These are phyloP conservation scores for Bufotes viridis DNA, from an alignment of 2,797 vertebrate genomes.

Conservation along the genomic window DNA sequence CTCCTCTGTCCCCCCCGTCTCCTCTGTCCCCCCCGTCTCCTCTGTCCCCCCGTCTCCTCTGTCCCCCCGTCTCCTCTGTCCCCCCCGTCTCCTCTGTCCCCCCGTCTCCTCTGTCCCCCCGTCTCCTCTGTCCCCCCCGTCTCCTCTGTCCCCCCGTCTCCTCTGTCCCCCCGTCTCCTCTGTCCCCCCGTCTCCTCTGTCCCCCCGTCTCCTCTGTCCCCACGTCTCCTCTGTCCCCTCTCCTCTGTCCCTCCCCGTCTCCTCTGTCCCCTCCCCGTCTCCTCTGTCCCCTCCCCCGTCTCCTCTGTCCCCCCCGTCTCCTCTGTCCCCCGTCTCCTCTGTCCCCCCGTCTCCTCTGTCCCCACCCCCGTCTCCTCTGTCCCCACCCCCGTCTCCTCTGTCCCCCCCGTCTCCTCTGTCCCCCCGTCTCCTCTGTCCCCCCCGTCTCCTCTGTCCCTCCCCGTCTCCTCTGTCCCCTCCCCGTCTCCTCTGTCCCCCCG, in stretches of 20 bases:
- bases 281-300: neutral
- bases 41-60: no score
- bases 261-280: neutral
- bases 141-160: neutral
- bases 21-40: no score
- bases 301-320: neutral
- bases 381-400: neutral
- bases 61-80: no score
- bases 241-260: neutral
- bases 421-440: neutral
- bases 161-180: no score
- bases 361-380: neutral
- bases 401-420: neutral
- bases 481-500: no score
- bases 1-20: neutral
- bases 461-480: no score
- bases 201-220: no score
- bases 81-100: neutral
- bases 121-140: neutral
- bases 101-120: neutral
- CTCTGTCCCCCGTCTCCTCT: neutral
- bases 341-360: neutral
- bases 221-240: no score
- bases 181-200: no score
- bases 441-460: neutral